phyloP scores from a whole-genome alignment of 1,140 invertebrate species.

The Bombus balteatus region DNA sequence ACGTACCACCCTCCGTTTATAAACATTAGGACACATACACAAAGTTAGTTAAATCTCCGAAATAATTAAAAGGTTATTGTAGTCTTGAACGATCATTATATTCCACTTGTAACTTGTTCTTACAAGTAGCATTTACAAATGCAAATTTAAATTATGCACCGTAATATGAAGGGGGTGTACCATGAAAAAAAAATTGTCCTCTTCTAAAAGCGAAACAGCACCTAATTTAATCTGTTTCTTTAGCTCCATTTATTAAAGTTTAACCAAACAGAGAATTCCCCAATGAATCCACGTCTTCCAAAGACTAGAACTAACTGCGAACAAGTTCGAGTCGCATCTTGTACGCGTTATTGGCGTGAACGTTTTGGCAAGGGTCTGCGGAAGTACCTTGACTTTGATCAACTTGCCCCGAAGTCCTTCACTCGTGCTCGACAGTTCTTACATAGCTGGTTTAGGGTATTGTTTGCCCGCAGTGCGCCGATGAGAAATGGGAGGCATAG shows the following conservation, averaged over 20 bases:
- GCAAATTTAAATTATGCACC: too few relatives aligned
- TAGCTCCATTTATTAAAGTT: not conserved
- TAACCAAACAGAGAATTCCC: not conserved
- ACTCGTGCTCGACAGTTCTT: slow-evolving; percentile 64
- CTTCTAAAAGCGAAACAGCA: not conserved
- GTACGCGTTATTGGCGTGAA: slow-evolving; percentile 39
- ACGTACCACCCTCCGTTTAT: too few relatives aligned
- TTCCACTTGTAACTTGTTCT: too few relatives aligned
- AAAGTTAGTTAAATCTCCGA: too few relatives aligned
- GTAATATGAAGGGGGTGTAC: too few relatives aligned
- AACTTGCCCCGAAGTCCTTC: slow-evolving; percentile 67
- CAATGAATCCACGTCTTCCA: not conserved
- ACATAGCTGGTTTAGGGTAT: slow-evolving; percentile 65
- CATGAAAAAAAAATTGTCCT: too few relatives aligned
- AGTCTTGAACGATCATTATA: too few relatives aligned
- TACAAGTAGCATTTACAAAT: too few relatives aligned
- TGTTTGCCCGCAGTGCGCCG: slow-evolving; percentile 69
- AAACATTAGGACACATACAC: too few relatives aligned
- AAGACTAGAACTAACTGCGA: not conserved
- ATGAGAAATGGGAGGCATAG: slow-evolving; percentile 79
- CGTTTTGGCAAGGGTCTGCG: slow-evolving; percentile 47
- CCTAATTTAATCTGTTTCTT: not conserved
- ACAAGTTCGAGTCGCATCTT: not conserved
- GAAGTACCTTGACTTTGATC: slow-evolving; percentile 73
- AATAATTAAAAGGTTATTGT: too few relatives aligned